Base-by-base conservation (phyloP, 2,888 invertebrate genomes). In the Cetonia aurata region DNA sequence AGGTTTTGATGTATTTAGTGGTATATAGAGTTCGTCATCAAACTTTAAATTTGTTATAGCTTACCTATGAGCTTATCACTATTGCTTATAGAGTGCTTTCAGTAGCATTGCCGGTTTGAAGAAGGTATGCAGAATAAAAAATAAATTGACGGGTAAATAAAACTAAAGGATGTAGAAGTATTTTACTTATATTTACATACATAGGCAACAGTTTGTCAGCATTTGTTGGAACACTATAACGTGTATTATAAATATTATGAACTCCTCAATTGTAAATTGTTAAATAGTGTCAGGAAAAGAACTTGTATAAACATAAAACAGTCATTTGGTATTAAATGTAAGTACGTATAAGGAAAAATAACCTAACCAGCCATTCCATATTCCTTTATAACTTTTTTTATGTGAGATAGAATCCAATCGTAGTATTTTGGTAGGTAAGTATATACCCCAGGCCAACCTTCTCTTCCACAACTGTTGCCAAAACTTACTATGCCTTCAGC, bases 361-460 rank as follows among this genome's bases (percentile, higher is more conserved):
- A n/a, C 1, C 13, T 60, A 60, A 46, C 15, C 1, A 60, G 6
- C 6, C n/a, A 31, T 60, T 1, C 8, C 9, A 13, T 13, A 10
- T 15, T 25, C n/a, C 41, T 13, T 46, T n/a, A 60, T n/a, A n/a
- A n/a, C n/a, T 1, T 13, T 13, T 76, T 71, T 41, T 75, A 76
- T 77, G 55, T 80, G 76, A n/a, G 78, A 75, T 31, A 80, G 78
- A 53, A 92, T 91, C 92, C 92, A 93, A 62, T 87, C 85, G 1
- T 86, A 71, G 77, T 91, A 92, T 41, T 84, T 84, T 0, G 87
- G 83, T 2, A 91, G 88, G 17, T 88, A 88, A 0, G 92, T 90
- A 78, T 92, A 93, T 0, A 93, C 89, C 25, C 91, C 92, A 0
- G 92, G 92, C 86, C 90, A 89, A 0, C 89, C 90, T 12, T 89